Conservation (phyloP, 2,888 invertebrate species). For the Tubulanus polymorphus region DNA sequence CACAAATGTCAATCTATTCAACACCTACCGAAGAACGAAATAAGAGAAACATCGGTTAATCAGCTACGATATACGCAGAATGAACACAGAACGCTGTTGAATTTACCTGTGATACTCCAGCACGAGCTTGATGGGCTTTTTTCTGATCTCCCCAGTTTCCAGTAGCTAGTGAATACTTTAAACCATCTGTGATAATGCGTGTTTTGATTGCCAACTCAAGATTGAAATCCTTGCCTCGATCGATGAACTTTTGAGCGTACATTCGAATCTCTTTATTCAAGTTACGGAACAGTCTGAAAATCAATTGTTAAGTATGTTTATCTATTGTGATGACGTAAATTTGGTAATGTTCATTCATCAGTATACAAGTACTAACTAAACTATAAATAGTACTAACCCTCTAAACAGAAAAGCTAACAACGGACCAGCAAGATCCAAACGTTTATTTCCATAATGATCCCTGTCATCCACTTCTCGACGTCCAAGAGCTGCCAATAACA, state of each 20-base stretch:
- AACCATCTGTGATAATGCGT: conserved; percentile 94
- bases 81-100: background rate
- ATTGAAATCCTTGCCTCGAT: conserved; percentile 97
- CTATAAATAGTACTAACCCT: conserved; percentile 59
- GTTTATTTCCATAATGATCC: conserved; percentile 99
- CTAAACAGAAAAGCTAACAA: conserved; percentile 93
- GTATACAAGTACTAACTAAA: too few species aligned
- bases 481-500: conserved; percentile 81
- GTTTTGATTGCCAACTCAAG: conserved; percentile 94
- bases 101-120: conserved; percentile 82
- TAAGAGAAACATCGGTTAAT: background rate
- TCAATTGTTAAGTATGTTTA: too few species aligned
- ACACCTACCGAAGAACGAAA: conserved; percentile 61
- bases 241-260: conserved; percentile 97
- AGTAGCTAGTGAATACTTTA: conserved; percentile 96
- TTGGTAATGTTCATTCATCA: too few species aligned
- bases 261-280: conserved; percentile 94
- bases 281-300: conserved; percentile 77
- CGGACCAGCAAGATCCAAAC: conserved; percentile 96
- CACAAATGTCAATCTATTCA: conserved; percentile 95
- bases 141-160: conserved; percentile 99
- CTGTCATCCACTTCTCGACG: conserved; percentile 97
- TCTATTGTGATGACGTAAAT: too few species aligned
- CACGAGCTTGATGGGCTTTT: conserved; percentile 97
- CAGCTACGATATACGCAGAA: conserved; percentile 2